Evolutionary conservation across 1,140 invertebrate species (phyloP), one percentile per base, ranked within the genome.

Genomic region (Caenorhabditis tropicalis): DNA sequence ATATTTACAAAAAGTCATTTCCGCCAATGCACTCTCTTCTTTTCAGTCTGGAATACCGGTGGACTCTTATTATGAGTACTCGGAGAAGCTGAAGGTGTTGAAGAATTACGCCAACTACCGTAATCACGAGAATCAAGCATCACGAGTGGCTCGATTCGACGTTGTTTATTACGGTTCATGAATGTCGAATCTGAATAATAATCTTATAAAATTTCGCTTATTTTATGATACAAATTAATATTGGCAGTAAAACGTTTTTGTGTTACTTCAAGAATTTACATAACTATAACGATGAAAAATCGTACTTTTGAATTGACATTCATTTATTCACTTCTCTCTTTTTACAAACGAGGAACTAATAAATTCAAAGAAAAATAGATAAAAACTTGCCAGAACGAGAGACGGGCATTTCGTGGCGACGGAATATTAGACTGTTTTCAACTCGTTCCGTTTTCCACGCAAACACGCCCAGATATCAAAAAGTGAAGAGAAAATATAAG

Each of bases 21-120:
- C 65, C 65, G 65, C 65, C 65, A 74, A 74, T 74, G 65, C 27
- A 74, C 65, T 74, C 65, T 74, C 65, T 74, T 74, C 65, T 74
- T 74, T 43, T 74, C 65, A 27, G 33, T 19, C n/a, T 74, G 65
- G n/a, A 74, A 74, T 15, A 74, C 65, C 19, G 65, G 65, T 33
- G 65, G 65, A 46, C 65, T 74, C n/a, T 74, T 39, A 15, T 74
- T 74, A 15, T 21, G 21, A 6, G 65, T 74, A 46, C 65, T 43
- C n/a, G 65, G 65, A 12, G 53, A 56, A 27, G 53, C 53, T 27
- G 65, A 74, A 12, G 65, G 65, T 24, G 12, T 74, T 33, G 58
- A 3, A 6, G 29, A 15, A n/a, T 74, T 74, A 24, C 33, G 33
- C 65, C 65, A 74, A 21, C 65, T 39, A 74, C 36, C 65, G 65